Base-by-base conservation (phyloP, 1,140 invertebrate genomes). In the Drosophila triauraria region DNA sequence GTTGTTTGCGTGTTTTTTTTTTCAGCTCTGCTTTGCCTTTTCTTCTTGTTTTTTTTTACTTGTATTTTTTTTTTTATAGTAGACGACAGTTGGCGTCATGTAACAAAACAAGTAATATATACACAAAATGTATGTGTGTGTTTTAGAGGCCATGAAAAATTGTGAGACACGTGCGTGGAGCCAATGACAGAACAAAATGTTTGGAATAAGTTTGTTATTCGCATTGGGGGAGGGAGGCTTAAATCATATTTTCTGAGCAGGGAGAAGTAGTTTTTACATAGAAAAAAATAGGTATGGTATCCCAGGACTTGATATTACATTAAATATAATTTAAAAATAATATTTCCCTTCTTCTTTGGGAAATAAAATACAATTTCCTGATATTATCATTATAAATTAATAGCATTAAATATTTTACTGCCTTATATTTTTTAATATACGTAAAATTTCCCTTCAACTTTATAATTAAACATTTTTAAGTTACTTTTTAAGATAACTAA, bases 111-210 rank as follows among this genome's bases (percentile, higher is more conserved):
- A 72, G 70, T 72, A 72, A 72, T 72, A 74, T 72, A 59, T 71
- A 43, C 53, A 67, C 44, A 54, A 51, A 43, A 57, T 32, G 44
- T 25, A 27, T 72, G 54, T 35, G 43, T 38, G 54, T 57, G 38
- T 60, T 72, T 60, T 72, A 74, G 74, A 82, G 70, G 62, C 67
- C 80, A 59, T 83, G 86, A 83, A 87, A 87, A 80, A 83, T 82
- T 65, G 76, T 63, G 61, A 82, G 80, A 83, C 84, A 87, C 84
- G 83, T 87, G 83, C 80, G 68, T 74, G 76, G 67, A 85, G 70
- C 54, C 54, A 72, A 72, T 72, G 69, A 75, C 68, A 75, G 62
- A 80, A 68, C 54, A 68, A 48, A 78, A 53, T 46, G 61, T 59
- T 71, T 44, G 43, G 10, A 64, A 58, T 71, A 57, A 58, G 43